Conservation (phyloP, 2,113 vertebrate genomes). For the Pollimyrus isidori region DNA sequence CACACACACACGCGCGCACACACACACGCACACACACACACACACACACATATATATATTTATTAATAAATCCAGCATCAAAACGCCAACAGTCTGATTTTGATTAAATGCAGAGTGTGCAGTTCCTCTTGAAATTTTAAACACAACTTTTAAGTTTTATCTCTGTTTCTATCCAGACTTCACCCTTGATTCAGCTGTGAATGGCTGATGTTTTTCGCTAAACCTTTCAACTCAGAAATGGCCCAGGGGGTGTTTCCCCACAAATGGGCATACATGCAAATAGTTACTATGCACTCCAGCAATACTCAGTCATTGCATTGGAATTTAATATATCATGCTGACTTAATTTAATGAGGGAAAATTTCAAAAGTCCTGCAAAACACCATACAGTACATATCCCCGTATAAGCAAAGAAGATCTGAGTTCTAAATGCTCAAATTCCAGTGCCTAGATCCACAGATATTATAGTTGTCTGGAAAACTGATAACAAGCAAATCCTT, state of each 20-base stretch:
- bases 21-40: background rate
- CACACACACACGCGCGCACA: background rate
- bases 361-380: background rate
- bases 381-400: constrained; percentile 29
- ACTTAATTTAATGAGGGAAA: background rate
- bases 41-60: background rate
- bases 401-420: constrained; percentile 39
- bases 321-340: background rate
- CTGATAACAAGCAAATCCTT: constrained; percentile 51
- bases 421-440: constrained; percentile 45
- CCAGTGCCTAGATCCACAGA: constrained; percentile 41
- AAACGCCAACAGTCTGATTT: background rate
- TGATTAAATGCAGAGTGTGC: background rate
- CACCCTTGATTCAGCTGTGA: background rate
- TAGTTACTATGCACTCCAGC: background rate
- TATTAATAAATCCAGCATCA: background rate
- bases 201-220: background rate
- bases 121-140: background rate
- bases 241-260: background rate
- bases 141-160: background rate
- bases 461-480: constrained; percentile 44
- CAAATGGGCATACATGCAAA: background rate
- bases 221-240: constrained; percentile 3
- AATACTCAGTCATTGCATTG: background rate
- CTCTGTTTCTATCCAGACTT: background rate